These are phyloP conservation scores for Trissolcus basalis DNA, from an alignment of 1,140 invertebrate species.

Conservation along the genomic window DNA sequence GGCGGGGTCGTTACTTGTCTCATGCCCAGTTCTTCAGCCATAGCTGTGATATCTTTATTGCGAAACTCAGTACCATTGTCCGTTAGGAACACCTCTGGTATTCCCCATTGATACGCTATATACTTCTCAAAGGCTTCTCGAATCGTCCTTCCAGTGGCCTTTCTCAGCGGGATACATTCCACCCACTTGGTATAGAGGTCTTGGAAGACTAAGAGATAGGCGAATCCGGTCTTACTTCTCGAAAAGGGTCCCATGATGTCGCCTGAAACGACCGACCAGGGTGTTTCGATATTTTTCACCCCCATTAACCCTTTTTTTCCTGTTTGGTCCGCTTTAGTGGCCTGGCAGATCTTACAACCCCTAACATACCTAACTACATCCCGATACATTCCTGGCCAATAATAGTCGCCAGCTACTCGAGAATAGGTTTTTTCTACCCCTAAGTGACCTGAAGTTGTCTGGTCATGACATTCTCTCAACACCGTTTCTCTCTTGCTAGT, in stretches of 20 bases:
- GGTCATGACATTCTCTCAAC: not conserved
- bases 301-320: not conserved
- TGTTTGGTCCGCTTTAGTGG: not conserved
- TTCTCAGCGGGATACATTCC: too few species aligned
- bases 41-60: not conserved
- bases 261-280: not conserved
- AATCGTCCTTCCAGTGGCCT: not conserved
- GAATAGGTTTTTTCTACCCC: conserved; percentile 3
- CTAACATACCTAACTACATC: not conserved
- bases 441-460: not conserved
- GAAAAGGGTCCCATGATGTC: conserved; percentile 3
- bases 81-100: not conserved
- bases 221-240: too few species aligned
- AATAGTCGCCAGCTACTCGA: not conserved
- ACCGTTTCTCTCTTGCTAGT: not conserved
- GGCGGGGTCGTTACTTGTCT: not conserved
- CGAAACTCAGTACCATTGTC: not conserved
- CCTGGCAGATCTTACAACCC: not conserved
- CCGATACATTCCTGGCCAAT: conserved; percentile 3
- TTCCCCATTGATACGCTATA: not conserved
- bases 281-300: not conserved
- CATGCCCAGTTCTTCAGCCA: not conserved
- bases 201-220: too few species aligned
- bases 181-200: too few species aligned
- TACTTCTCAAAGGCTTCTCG: not conserved